Evolutionary conservation across 2,888 invertebrate genomes (phyloP), one percentile per base, ranked within the genome.

Genomic region (Leucophenga maculata): DNA sequence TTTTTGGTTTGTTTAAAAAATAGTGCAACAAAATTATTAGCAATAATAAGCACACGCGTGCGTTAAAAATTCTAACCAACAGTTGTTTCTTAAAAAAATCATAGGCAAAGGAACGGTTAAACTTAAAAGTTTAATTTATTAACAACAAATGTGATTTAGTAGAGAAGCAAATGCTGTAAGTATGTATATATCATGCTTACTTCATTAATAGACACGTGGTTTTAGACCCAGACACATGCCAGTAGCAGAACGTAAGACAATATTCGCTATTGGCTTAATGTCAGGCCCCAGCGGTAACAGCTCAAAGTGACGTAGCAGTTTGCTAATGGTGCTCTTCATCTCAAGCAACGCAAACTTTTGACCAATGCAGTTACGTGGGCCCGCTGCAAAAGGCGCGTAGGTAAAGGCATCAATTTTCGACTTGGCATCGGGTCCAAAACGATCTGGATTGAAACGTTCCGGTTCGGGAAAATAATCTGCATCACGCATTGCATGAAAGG

Each of bases 301-400:
- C 68, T 88, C 86, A 65, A 79, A 87, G 57, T 86, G 76, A 1
- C 83, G 71, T 0, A 88, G 8, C 67, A 87, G 69, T 72, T 86
- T 86, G 68, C 83, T 81, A 8, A 87, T 69, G 0, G 80, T 79
- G 68, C 83, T 82, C 76, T 88, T 87, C 79, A 87, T 85, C 76
- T 88, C 87, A 13, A 87, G 69, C 77, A 84, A 81, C 18, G 87
- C 87, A 67, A 87, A 87, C 72, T 87, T 87, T 69, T 87, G 88
- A 0, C 88, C 87, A 71, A 88, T 86, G 69, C 88, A 88, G 73
- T 88, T 88, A 39, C 88, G 83, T 0, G 87, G 84, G 1, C 88
- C 88, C 0, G 87, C 88, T 6, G 84, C 84, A 69, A 88, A 88
- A 1, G 87, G 88, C 8, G 85, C 75, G 67, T 77, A 87, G 14